Conservation (phyloP, 2,888 invertebrate species). For the Bombylius discolor region DNA sequence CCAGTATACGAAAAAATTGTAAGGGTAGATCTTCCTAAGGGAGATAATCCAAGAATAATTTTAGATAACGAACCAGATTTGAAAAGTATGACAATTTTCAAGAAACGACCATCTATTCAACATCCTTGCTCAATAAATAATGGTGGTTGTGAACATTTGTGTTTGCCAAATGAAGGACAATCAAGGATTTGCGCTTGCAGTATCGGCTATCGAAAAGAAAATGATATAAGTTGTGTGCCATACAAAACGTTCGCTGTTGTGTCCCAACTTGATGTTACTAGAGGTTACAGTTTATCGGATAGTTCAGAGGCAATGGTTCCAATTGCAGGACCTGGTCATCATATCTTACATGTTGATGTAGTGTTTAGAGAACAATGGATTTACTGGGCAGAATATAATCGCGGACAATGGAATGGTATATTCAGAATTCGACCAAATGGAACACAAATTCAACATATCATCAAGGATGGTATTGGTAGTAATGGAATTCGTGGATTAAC, state of each 20-base stretch:
- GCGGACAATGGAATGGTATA: slow-evolving; percentile 83
- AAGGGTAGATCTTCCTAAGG: slow-evolving; percentile 66
- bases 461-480: slow-evolving; percentile 81
- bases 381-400: slow-evolving; percentile 92
- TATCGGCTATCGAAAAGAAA: slow-evolving; percentile 71
- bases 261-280: slow-evolving; percentile 72
- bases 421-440: slow-evolving; percentile 84
- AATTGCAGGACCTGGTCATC: slow-evolving; percentile 76
- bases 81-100: slow-evolving; percentile 75
- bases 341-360: slow-evolving; percentile 83
- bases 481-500: slow-evolving; percentile 88
- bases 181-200: slow-evolving; percentile 78
- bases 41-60: slow-evolving; percentile 60
- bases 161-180: slow-evolving; percentile 70
- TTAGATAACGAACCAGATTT: slow-evolving; percentile 79
- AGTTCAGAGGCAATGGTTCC: slow-evolving; percentile 91
- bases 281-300: slow-evolving; percentile 76
- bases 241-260: slow-evolving; percentile 88
- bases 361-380: slow-evolving; percentile 84
- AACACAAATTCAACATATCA: slow-evolving; percentile 66
- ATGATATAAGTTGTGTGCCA: slow-evolving; percentile 60
- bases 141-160: slow-evolving; percentile 90
- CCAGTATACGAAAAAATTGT: slow-evolving; percentile 80
- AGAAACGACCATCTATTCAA: slow-evolving; percentile 64
- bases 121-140: slow-evolving; percentile 79